A percentile compares a stretch with the other conserved stretches of the same genome.
phyloP scores from a whole-genome alignment of 2,797 vertebrate genomes.

The Astyanax mexicanus region DNA sequence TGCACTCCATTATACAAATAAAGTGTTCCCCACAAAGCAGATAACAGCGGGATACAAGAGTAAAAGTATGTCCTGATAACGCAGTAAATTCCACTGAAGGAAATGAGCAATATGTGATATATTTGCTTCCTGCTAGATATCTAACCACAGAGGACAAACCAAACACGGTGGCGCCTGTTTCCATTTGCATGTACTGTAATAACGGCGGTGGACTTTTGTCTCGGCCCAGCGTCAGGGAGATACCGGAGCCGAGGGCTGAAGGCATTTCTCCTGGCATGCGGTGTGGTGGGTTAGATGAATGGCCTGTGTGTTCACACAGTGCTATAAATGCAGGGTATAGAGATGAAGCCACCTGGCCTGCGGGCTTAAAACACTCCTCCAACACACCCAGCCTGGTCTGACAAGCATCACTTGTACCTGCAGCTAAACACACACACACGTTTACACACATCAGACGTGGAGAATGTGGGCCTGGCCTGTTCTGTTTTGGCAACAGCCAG shows the following conservation, averaged over 20 bases:
- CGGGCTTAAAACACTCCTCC: constrained; percentile 66
- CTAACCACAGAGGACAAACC: constrained; percentile 13
- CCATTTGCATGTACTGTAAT: constrained; percentile 8
- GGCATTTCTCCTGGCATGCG: constrained; percentile 43
- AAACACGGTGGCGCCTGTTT: constrained; percentile 22
- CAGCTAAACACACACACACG: constrained; percentile 57
- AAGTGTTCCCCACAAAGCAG: not conserved
- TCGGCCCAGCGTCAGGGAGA: constrained; percentile 1
- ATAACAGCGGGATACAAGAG: not conserved
- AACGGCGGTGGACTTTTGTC: constrained; percentile 20
- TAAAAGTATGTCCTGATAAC: not conserved
- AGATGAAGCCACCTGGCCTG: constrained; percentile 47
- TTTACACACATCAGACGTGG: constrained; percentile 23
- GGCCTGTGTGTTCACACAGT: constrained; percentile 39
- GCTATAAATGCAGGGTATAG: constrained; percentile 43
- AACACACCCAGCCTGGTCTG: constrained; percentile 60
- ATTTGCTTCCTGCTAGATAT: constrained; percentile 29
- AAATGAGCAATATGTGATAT: not conserved
- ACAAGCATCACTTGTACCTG: constrained; percentile 71
- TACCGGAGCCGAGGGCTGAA: constrained; percentile 22
- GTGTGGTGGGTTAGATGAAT: constrained; percentile 40
- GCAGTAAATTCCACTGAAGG: not conserved
- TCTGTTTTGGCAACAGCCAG: constrained; percentile 75
- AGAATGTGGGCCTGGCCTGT: constrained; percentile 27
- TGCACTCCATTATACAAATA: not conserved